Conservation (phyloP, 2,113 vertebrate species). For the Perca schrenkii region DNA sequence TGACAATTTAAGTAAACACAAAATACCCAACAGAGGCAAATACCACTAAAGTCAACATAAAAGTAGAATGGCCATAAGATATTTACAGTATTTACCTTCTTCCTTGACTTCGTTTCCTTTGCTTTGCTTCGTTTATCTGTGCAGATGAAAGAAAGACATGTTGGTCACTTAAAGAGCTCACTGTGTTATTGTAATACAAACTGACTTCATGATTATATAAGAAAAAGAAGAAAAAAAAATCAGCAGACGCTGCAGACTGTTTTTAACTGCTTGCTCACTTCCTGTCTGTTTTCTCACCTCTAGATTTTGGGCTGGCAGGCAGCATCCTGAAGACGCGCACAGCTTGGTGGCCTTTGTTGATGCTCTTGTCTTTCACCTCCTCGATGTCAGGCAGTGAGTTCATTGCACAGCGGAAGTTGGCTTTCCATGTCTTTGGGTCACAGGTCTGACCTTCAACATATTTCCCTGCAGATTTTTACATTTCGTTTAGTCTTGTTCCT, state of each 20-base stretch:
- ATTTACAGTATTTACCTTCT: conserved; percentile 84
- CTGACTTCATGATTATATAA: not conserved
- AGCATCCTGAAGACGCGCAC: conserved; percentile 95
- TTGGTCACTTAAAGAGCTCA: conserved; percentile 4
- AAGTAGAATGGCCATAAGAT: not conserved
- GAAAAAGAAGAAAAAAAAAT: not conserved
- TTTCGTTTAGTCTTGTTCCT: not conserved
- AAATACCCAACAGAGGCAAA: not conserved
- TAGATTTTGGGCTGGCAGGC: conserved; percentile 82
- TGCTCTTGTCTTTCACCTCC: conserved; percentile 93
- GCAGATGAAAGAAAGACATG: conserved; percentile 28
- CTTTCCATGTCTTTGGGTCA: conserved; percentile 98
- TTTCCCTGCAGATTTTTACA: conserved; percentile 84
- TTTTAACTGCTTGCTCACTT: not conserved
- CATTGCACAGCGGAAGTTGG: conserved; percentile 98
- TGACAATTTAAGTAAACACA: not conserved
- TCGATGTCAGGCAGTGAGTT: conserved; percentile 96
- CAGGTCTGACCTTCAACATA: conserved; percentile 85
- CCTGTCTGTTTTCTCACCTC: conserved; percentile 74
- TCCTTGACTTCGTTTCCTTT: conserved; percentile 83
- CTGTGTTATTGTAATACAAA: not conserved
- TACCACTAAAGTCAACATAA: not conserved
- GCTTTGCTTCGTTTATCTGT: conserved; percentile 89
- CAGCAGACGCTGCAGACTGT: not conserved
- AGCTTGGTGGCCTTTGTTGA: conserved; percentile 93